Evolutionary conservation across 2,113 vertebrate species (phyloP).

Genomic region (Ptychochromis oligacanthus): DNA sequence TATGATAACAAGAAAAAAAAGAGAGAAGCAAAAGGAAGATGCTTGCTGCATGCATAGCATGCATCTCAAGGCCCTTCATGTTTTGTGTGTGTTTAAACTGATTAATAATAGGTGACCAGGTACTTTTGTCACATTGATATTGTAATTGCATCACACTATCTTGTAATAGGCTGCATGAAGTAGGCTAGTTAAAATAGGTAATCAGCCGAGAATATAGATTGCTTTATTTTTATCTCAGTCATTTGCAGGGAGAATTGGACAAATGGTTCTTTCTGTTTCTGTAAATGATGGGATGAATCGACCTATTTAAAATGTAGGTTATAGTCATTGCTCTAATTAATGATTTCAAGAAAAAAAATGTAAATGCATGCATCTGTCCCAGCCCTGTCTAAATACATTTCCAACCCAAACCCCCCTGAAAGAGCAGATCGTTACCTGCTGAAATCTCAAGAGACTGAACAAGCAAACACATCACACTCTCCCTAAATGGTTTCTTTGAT

Average conservation of each 20-base stretch:
- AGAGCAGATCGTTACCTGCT: conserved; percentile 16
- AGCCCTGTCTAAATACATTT: background rate
- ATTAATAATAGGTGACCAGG: conserved; percentile 9
- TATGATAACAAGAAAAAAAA: background rate
- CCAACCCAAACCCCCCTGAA: background rate
- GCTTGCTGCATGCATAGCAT: background rate
- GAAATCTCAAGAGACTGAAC: background rate
- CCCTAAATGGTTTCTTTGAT: background rate
- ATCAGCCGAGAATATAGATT: conserved; percentile 58
- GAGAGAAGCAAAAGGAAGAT: background rate
- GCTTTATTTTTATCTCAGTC: conserved; percentile 64
- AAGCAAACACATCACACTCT: conserved; percentile 19
- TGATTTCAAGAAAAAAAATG: conserved; percentile 24
- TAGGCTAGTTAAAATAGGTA: conserved; percentile 45
- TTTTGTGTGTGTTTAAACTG: background rate
- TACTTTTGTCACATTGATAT: background rate
- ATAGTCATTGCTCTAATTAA: conserved; percentile 56
- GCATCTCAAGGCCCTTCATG: conserved; percentile 12
- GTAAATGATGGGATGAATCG: conserved; percentile 55
- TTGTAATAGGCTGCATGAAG: conserved; percentile 25
- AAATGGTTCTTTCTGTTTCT: conserved; percentile 59
- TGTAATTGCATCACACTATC: conserved; percentile 1
- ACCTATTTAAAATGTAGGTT: conserved; percentile 71
- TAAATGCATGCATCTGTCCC: conserved; percentile 23
- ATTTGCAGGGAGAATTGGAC: conserved; percentile 57